Evolutionary conservation across 1,140 invertebrate genomes (phyloP).

Genomic region (Drosophila pseudoobscura): DNA sequence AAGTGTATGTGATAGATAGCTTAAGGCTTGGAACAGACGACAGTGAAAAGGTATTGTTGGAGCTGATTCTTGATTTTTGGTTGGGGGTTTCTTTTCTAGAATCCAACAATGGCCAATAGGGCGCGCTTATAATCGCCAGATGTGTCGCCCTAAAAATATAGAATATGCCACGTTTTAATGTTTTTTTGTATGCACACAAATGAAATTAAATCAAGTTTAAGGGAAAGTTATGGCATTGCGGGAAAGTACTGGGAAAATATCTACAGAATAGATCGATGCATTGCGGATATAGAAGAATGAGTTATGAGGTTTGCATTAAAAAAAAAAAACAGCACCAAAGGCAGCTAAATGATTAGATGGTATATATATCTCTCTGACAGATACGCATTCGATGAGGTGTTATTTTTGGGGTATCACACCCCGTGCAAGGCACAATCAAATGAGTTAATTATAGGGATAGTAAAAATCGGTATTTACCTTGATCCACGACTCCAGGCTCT

Average conservation of each 20-base stretch:
- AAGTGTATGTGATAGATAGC: conserved; percentile 29
- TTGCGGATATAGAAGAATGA: not conserved
- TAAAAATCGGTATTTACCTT: conserved; percentile 86
- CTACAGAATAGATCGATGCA: conserved; percentile 1
- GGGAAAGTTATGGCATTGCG: conserved; percentile 9
- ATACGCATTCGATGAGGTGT: conserved; percentile 10
- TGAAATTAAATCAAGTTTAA: conserved; percentile 35
- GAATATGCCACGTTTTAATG: conserved; percentile 79
- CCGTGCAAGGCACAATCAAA: conserved; percentile 7
- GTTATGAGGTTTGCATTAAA: conserved; percentile 4
- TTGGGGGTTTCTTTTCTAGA: conserved; percentile 82
- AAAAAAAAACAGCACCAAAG: conserved; percentile 15
- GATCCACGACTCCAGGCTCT: conserved; percentile 92
- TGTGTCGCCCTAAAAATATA: conserved; percentile 92
- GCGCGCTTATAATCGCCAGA: conserved; percentile 96
- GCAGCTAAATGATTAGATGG: conserved; percentile 9
- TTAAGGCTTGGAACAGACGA: conserved; percentile 74
- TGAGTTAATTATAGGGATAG: conserved; percentile 21
- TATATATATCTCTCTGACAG: not conserved
- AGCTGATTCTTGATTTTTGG: conserved; percentile 36
- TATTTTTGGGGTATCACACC: not conserved
- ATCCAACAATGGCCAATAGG: conserved; percentile 91
- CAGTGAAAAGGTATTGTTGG: conserved; percentile 53
- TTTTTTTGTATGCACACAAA: conserved; percentile 54
- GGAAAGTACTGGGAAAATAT: not conserved